Percentiles rank a stretch among this genome's conserved stretches.
Evolutionary conservation across 2,113 vertebrate genomes (phyloP).

Genomic region (Campylomormyrus numenius): DNA sequence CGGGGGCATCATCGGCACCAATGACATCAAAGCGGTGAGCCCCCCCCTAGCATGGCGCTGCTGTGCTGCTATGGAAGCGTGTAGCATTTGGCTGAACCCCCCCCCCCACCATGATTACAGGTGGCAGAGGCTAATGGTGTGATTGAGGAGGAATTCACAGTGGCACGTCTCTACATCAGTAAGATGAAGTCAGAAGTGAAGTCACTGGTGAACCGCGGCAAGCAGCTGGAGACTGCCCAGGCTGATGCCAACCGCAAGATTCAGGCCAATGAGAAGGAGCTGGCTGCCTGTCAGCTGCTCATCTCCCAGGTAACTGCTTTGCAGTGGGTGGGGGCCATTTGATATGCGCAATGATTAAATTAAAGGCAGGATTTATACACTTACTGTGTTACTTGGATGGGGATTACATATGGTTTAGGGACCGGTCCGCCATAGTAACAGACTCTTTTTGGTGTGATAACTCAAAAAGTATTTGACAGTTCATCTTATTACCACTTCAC

Average conservation of each 20-base stretch:
- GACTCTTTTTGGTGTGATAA: background rate
- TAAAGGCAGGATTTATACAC: background rate
- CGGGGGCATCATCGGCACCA: constrained; percentile 75
- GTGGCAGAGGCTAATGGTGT: constrained; percentile 74
- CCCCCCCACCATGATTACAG: constrained; percentile 37
- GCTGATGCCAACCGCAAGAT: constrained; percentile 74
- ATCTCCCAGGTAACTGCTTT: constrained; percentile 66
- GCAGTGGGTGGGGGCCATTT: background rate
- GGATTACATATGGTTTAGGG: background rate
- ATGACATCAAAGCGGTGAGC: constrained; percentile 72
- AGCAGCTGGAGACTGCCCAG: constrained; percentile 75
- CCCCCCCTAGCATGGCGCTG: background rate
- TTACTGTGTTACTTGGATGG: background rate
- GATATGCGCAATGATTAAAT: background rate
- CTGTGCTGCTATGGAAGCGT: background rate
- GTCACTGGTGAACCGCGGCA: constrained; percentile 79
- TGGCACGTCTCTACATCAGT: constrained; percentile 68
- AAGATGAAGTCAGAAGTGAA: constrained; percentile 63
- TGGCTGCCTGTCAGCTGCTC: constrained; percentile 75
- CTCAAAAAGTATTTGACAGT: background rate
- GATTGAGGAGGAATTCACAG: constrained; percentile 82
- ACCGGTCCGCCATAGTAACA: background rate
- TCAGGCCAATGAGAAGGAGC: constrained; percentile 75
- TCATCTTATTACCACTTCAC: background rate
- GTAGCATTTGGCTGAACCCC: background rate